Conservation (phyloP, 2,888 invertebrate genomes). For the Cantharis rufa region DNA sequence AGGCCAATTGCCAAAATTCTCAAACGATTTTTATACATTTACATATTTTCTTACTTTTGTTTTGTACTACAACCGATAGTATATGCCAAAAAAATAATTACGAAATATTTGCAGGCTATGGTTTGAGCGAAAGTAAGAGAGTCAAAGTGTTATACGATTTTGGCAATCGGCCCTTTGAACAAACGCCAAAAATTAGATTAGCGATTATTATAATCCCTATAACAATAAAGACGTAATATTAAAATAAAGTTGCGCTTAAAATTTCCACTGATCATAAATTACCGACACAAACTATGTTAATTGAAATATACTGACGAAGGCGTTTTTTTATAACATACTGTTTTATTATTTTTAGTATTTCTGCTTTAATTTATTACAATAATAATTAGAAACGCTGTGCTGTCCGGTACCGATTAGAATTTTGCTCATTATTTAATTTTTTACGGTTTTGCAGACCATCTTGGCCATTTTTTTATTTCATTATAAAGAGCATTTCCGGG, state of each 20-base stretch:
- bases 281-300: not conserved
- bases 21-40: constrained; percentile 1
- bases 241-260: not conserved
- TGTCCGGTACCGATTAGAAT: not conserved
- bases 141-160: not conserved
- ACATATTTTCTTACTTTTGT: constrained; percentile 8
- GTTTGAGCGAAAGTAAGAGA: not conserved
- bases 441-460: constrained; percentile 35
- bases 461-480: constrained; percentile 58
- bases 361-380: not conserved
- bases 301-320: not conserved
- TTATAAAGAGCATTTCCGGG: constrained; percentile 57
- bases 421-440: not conserved
- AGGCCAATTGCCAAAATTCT: constrained; percentile 8
- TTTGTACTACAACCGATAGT: not conserved
- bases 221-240: not conserved
- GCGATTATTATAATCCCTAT: not conserved
- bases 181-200: not conserved
- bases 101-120: not conserved
- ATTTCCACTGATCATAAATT: not conserved
- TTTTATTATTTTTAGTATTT: not conserved
- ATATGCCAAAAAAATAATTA: not conserved
- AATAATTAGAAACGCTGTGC: not conserved
- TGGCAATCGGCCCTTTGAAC: not conserved
- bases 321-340: not conserved